A percentile compares a stretch with the other conserved stretches of the same genome.
These are phyloP conservation scores for Xestoiulus laeticollis DNA, from an alignment of 2,888 invertebrate genomes.

Conservation along the genomic window DNA sequence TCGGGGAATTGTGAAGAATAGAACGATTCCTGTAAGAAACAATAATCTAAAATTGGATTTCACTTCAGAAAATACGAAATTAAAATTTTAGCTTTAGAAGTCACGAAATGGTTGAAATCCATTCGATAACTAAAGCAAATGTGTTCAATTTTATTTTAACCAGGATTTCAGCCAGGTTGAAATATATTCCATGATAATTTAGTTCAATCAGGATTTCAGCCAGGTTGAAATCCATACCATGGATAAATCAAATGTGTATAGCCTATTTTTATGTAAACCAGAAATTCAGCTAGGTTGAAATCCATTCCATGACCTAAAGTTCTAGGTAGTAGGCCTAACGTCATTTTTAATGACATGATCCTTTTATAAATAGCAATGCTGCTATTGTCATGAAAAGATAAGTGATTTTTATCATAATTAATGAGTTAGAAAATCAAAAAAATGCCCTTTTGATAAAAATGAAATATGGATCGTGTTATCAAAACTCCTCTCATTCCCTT, in stretches of 20 bases:
- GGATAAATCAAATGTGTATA: too few relatives aligned
- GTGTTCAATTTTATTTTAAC: too few relatives aligned
- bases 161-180: too few relatives aligned
- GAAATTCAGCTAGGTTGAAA: too few relatives aligned
- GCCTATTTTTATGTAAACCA: too few relatives aligned
- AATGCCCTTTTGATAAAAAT: not conserved
- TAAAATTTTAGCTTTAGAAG: not conserved
- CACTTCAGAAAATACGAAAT: not conserved
- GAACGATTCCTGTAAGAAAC: constrained; percentile 75
- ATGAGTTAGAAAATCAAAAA: not conserved
- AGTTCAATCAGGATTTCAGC: too few relatives aligned
- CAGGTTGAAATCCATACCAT: too few relatives aligned
- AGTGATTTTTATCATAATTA: not conserved
- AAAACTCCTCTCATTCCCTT: not conserved
- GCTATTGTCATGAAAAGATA: not conserved
- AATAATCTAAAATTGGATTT: not conserved
- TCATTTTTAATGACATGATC: not conserved
- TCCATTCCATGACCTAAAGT: too few relatives aligned
- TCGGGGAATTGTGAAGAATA: constrained; percentile 85
- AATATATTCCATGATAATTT: too few relatives aligned
- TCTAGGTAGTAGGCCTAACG: not conserved
- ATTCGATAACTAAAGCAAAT: too few relatives aligned
- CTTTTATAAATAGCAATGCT: not conserved
- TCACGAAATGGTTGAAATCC: not conserved
- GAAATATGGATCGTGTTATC: not conserved